These are phyloP conservation scores for Lepidocyrtoides sp. DNA, from an alignment of 2,888 invertebrate genomes.

Conservation along the genomic window DNA sequence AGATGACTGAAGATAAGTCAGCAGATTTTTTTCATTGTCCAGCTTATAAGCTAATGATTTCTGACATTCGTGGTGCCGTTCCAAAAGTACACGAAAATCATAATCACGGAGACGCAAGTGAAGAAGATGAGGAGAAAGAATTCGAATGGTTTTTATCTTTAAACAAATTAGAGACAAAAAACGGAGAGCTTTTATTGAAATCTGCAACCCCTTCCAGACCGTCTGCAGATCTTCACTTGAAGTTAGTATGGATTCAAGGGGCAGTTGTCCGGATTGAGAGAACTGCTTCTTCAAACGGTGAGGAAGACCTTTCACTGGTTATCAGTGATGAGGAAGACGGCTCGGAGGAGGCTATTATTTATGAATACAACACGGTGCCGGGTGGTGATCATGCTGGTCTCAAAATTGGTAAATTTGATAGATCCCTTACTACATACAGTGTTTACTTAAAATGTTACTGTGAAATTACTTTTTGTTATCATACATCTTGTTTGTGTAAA, in stretches of 20 bases:
- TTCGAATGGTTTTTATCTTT: conserved; percentile 25
- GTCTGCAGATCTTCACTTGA: conserved; percentile 1
- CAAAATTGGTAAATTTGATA: neutral
- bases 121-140: neutral
- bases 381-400: conserved; percentile 59
- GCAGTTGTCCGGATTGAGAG: neutral
- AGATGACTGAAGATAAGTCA: conserved; percentile 1
- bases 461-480: no score
- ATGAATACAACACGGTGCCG: conserved; percentile 43
- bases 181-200: neutral
- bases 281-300: neutral
- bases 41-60: conserved; percentile 59
- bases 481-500: no score
- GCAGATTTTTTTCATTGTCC: conserved; percentile 62
- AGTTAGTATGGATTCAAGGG: conserved; percentile 66
- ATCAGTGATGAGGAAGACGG: conserved; percentile 7
- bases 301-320: neutral
- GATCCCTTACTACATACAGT: no score
- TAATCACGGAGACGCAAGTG: neutral
- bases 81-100: neutral
- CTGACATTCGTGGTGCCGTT: conserved; percentile 9
- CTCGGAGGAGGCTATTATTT: conserved; percentile 5
- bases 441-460: no score
- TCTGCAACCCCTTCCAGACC: neutral
- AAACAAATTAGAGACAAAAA: neutral